Evolutionary conservation across 1,140 invertebrate genomes (phyloP), one percentile per base, ranked within the genome.

Genomic region (Atta cephalotes): DNA sequence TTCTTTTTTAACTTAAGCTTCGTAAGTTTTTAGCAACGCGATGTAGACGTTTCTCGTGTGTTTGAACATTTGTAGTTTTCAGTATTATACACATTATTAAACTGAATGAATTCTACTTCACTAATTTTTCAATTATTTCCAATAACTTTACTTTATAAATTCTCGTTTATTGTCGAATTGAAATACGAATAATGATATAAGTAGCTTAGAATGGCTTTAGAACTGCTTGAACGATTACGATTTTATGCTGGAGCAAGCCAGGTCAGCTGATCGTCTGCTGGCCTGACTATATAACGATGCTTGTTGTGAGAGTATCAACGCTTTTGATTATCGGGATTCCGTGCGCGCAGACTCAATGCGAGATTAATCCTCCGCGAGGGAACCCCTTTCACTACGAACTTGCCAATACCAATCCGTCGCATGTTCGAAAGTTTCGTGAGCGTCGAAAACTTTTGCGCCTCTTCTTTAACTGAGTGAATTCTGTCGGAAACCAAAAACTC

Each of bases 311-410:
- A 90, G 90, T 91, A 91, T 91, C 87, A 91, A 91, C 87, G 90
- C 90, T 91, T 91, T 91, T 91, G 90, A 91, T 91, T 91, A 91
- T 91, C 89, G 90, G 90, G 89, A 91, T 91, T 91, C 89, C 70
- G 87, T 68, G 77, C 87, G 90, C 90, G 90, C 90, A 91, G 90
- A 87, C 89, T 91, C 90, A 91, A 91, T 91, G 87, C 80, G 89
- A 91, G 87, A 91, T 91, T 91, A 91, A 91, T 91, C 85, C 90
- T 91, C 85, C 85, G 89, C 84, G 87, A 91, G 90, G 70, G 60
- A 45, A 78, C 87, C 89, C 87, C 87, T 91, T 87, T 90, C 87
- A 77, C 87, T 86, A 68, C 18, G 71, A 90, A 86, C 89, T 91
- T 89, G 89, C 90, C 89, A 91, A 91, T 91, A 89, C 87, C 80